Base-by-base conservation (phyloP, 2,888 invertebrate genomes). In the Podotricha telesiphe region DNA sequence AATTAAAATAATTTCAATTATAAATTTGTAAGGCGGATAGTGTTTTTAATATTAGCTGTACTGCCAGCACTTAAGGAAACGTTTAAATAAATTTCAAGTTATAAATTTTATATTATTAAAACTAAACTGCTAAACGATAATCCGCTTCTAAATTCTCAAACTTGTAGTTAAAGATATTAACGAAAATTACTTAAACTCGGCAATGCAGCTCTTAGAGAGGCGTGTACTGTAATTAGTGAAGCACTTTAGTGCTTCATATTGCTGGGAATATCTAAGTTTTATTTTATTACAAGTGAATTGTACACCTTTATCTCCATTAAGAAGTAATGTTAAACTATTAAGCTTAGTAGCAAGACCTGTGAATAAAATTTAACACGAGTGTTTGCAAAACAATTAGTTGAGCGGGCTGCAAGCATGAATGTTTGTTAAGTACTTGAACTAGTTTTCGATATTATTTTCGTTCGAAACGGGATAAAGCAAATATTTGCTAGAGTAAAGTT, bases 151-250 rank as follows among this genome's bases (percentile, higher is more conserved):
- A 53, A 73, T 62, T 70, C 63, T 64, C 55, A 61, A 56, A 59
- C 79, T 78, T 71, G 75, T 79, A 80, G 84, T 87, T 83, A 83
- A 82, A 81, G 81, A 84, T 88, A 87, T 85, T 84, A 83, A 79
- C 76, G 81, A 79, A 84, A 85, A 87, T 87, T 84, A 82, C 84
- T 86, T 80, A 80, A 83, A 82, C 79, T 80, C 87, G 86, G 89
- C 89, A 88, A 77, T 88, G 88, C 89, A 88, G 83, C 82, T 81
- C 83, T 84, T 79, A 78, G 70, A 70, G 75, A 78, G 76, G 76
- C 76, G 77, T 83, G 78, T 81, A 79, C 78, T 77, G 82, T 85
- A 89, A 89, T 89, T 88, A 88, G 84, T 79, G 76, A 84, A 87
- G 79, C 84, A 82, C 80, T 86, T 84, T 79, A 82, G 80, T 77